Evolutionary conservation across 2,797 vertebrate genomes (phyloP).

Genomic region (Cichlasoma orientale): DNA sequence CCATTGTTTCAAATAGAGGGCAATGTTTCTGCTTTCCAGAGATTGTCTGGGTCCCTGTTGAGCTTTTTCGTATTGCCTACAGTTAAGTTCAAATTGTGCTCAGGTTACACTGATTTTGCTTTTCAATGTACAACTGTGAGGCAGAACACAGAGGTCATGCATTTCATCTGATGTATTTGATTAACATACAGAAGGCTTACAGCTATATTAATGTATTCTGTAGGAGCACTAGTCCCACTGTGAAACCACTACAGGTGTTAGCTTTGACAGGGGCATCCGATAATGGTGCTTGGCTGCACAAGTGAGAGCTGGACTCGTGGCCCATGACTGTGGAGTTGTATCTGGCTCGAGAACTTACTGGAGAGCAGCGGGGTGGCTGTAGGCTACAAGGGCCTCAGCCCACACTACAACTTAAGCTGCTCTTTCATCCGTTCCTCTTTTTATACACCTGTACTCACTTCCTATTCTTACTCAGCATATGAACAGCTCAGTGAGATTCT

Average conservation of each 20-base stretch:
- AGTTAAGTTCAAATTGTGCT: conserved; percentile 32
- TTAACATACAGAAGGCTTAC: conserved; percentile 27
- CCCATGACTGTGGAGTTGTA: conserved; percentile 20
- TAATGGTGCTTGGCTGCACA: conserved; percentile 29
- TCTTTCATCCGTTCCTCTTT: conserved; percentile 19
- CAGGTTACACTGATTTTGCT: conserved; percentile 8
- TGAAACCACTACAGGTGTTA: conserved; percentile 36
- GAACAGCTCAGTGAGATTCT: not conserved
- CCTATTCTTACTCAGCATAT: not conserved
- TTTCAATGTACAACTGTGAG: conserved; percentile 8
- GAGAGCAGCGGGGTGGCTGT: conserved; percentile 21
- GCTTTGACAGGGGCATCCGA: not conserved
- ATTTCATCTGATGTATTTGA: conserved; percentile 40
- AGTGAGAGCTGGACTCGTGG: conserved; percentile 33
- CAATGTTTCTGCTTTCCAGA: conserved; percentile 48
- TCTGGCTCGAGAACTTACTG: conserved; percentile 16
- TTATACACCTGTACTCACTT: not conserved
- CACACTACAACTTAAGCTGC: conserved; percentile 26
- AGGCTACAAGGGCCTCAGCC: conserved; percentile 1
- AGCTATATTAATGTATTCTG: conserved; percentile 30
- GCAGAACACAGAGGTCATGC: conserved; percentile 12
- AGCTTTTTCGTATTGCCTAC: conserved; percentile 28
- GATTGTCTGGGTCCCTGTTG: conserved; percentile 31
- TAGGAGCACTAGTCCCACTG: not conserved
- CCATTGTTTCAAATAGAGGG: conserved; percentile 48